Evolutionary conservation across 1,140 invertebrate species (phyloP), one percentile per base, ranked within the genome.

Genomic region (Camponotus pennsylvanicus): DNA sequence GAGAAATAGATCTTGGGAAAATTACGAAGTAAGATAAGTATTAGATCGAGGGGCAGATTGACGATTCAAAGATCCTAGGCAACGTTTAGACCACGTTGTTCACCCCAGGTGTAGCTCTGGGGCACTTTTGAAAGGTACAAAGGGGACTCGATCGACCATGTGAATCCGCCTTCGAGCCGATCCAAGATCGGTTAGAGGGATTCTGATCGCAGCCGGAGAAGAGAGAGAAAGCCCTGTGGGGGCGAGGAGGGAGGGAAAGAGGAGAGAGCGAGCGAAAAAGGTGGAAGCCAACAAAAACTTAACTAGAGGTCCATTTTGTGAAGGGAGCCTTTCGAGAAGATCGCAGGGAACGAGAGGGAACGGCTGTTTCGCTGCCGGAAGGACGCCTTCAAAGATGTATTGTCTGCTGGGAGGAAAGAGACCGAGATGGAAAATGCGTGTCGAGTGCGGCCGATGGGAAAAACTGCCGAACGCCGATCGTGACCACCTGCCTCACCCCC

Each of bases 251-350:
- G 52, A 27, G 27, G 27, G 27, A 27, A 27, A 27, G 18, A 52
- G 59, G 21, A 75, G 57, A 67, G 73, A 82, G 52, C 49, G 57
- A 63, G 21, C 61, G 76, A 77, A 86, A 88, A 88, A 77, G 70
- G 32, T 63, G 63, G 89, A 85, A 85, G 80, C 87, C 79, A 85
- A 88, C 89, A 91, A 90, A 90, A 90, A 91, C 89, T 90, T 73
- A 91, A 87, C 90, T 87, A 90, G 78, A 73, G 89, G 84, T 91
- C 85, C 70, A 91, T 67, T 90, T 90, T 87, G 87, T 69, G 76
- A 82, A 88, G 55, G 69, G 79, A 79, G 63, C 75, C 89, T 89
- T 88, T 89, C 87, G 88, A 85, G 90, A 90, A 89, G 90, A 83
- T 87, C 64, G 86, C 82, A 6, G 37, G 37, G 3, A 85, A 61